Percentiles rank a stretch among this genome's conserved stretches.
phyloP scores from a whole-genome alignment of 2,888 invertebrate species.

The Agrypnus murinus region DNA sequence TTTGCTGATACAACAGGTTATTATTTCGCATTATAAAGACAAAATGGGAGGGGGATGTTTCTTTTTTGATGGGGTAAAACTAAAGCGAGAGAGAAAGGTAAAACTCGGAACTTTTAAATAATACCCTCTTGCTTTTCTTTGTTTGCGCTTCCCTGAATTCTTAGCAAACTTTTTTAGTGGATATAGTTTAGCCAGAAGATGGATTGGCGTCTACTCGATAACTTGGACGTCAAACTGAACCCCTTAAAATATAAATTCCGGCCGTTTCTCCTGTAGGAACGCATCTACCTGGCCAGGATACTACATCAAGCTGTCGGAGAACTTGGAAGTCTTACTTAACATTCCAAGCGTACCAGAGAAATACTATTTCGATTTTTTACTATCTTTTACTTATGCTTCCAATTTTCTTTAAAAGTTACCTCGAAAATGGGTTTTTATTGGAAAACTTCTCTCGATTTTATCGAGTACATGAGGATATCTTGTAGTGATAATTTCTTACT shows the following conservation, averaged over 20 bases:
- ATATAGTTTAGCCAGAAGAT: slow-evolving; percentile 49
- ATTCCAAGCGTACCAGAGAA: slow-evolving; percentile 57
- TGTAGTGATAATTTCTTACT: not conserved
- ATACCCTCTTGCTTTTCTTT: slow-evolving; percentile 28
- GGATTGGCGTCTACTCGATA: slow-evolving; percentile 55
- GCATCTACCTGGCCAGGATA: slow-evolving; percentile 61
- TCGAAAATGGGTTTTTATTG: slow-evolving; percentile 29
- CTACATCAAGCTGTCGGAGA: slow-evolving; percentile 65
- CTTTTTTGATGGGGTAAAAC: slow-evolving; percentile 2
- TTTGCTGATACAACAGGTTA: slow-evolving; percentile 10
- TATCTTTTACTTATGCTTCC: slow-evolving; percentile 47
- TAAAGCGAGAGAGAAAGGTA: not conserved
- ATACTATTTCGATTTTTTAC: slow-evolving; percentile 54
- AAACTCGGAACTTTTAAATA: slow-evolving; percentile 30
- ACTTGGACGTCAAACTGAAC: slow-evolving; percentile 59
- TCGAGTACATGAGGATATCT: not conserved
- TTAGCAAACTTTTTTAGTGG: slow-evolving; percentile 43
- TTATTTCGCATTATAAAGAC: not conserved
- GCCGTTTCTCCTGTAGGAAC: slow-evolving; percentile 49
- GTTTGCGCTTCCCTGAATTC: slow-evolving; percentile 31
- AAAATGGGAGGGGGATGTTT: not conserved
- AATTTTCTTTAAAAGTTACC: slow-evolving; percentile 41
- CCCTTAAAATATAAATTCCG: slow-evolving; percentile 62
- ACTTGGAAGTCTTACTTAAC: slow-evolving; percentile 62
- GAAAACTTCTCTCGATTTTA: slow-evolving; percentile 26